Evolutionary conservation across 2,888 invertebrate species (phyloP).

Genomic region (Anthophora plumipes): DNA sequence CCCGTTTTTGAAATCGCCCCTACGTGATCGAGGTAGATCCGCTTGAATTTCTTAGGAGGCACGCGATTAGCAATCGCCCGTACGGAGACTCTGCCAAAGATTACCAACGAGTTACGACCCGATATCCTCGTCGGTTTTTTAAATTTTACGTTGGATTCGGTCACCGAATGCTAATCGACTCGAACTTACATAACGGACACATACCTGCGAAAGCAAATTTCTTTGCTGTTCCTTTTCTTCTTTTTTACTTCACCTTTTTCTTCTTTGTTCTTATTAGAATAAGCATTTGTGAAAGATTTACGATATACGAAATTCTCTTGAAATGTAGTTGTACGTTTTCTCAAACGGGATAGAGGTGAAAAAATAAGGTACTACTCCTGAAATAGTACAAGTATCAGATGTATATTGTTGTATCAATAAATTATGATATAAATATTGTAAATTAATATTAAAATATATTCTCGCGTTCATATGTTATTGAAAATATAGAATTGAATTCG

Average conservation of each 20-base stretch:
- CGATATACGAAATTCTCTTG: too few relatives aligned
- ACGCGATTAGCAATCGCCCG: slow-evolving; percentile 55
- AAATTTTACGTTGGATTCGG: slow-evolving; percentile 43
- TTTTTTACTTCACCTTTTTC: background rate
- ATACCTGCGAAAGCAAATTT: slow-evolving; percentile 34
- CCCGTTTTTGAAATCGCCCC: slow-evolving; percentile 79
- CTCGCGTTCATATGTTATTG: too few relatives aligned
- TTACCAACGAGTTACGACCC: slow-evolving; percentile 57
- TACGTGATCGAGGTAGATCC: slow-evolving; percentile 77
- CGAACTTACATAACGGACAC: slow-evolving; percentile 45
- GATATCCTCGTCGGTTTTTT: slow-evolving; percentile 43
- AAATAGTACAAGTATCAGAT: too few relatives aligned
- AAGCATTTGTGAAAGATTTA: background rate
- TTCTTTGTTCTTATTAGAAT: background rate
- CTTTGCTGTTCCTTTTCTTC: background rate
- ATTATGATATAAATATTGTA: too few relatives aligned
- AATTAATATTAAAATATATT: too few relatives aligned
- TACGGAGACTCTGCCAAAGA: slow-evolving; percentile 50
- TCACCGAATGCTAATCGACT: slow-evolving; percentile 45
- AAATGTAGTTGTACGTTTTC: too few relatives aligned
- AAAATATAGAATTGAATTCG: too few relatives aligned
- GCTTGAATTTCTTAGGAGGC: slow-evolving; percentile 56
- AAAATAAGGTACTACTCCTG: too few relatives aligned
- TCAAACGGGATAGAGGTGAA: too few relatives aligned
- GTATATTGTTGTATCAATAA: too few relatives aligned